Evolutionary conservation across 2,797 vertebrate species (phyloP).

Genomic region (Synaphobranchus kaupii): DNA sequence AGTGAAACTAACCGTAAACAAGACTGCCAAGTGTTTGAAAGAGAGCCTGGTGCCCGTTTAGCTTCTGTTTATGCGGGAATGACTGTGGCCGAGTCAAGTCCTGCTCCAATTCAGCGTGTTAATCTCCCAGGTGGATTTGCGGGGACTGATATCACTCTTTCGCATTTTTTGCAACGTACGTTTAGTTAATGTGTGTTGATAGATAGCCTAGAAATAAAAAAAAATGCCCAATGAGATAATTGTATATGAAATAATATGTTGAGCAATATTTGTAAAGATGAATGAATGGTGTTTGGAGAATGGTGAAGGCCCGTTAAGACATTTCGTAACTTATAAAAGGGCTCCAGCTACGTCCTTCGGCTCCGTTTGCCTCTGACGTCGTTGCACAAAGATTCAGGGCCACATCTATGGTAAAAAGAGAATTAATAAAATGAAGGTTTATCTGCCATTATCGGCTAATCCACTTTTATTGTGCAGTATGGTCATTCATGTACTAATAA

Average conservation of each 20-base stretch:
- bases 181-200: background rate
- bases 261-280: conserved; percentile 3
- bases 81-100: background rate
- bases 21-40: too few species aligned
- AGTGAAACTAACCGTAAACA: background rate
- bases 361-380: background rate
- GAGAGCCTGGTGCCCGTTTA: too few species aligned
- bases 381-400: background rate
- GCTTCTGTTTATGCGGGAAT: background rate
- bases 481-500: background rate
- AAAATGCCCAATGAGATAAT: background rate
- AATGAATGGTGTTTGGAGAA: background rate
- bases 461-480: conserved; percentile 7
- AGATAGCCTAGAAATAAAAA: background rate
- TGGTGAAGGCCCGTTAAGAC: background rate
- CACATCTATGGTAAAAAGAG: background rate
- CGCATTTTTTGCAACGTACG: background rate
- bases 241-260: background rate
- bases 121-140: background rate
- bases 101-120: background rate
- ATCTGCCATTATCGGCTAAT: conserved; percentile 6
- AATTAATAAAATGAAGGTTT: background rate
- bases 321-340: background rate
- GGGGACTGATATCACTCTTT: background rate
- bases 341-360: background rate